Evolutionary conservation across 1,140 invertebrate species (phyloP), one percentile per base, ranked within the genome.

Genomic region (Batillaria attramentaria): DNA sequence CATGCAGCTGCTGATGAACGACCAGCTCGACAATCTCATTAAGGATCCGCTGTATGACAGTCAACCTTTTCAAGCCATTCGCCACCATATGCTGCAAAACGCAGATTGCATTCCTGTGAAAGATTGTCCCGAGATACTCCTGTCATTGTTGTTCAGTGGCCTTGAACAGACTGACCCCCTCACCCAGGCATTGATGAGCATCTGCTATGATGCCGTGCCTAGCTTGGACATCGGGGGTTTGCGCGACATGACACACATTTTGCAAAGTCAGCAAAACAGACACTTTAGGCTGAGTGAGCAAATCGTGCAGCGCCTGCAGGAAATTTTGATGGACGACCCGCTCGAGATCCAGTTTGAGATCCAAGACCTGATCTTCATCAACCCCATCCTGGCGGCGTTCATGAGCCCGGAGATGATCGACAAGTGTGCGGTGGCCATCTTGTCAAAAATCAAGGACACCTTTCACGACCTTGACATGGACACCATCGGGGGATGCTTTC

Each of bases 1-100:
- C 24, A 78, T 81, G 70, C 80, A 81, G 72, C 46, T 81, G 28
- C 20, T 78, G 31, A 74, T 81, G 77, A 81, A 81, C 50, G 65
- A 62, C 1, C 42, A 62, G 50, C 28, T 54, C n/a, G 41, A 54
- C 28, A 33, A 35, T 4, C 62, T 73, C 41, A 41, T 79, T 5
- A 50, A 35, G 8, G 39, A 65, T 20, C 54, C 78, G 6, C 18
- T 79, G 54, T 60, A 54, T 24, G 31, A 46, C 28, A 35, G 65
- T 35, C 33, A n/a, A 46, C 39, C 41, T 13, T 74, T 79, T 73
- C 46, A 66, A 46, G 39, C 31, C 20, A 65, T 79, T 35, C 68
- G 54, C 16, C 3, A 41, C 16, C 43, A 62, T 8, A 74, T 79
- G 10, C 18, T 35, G 10, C 6, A 31, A 24, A 73, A 62, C 31